Percentiles rank a stretch among this genome's conserved stretches.
Evolutionary conservation across 2,113 vertebrate genomes (phyloP).

Genomic region (Diadophis punctatus): DNA sequence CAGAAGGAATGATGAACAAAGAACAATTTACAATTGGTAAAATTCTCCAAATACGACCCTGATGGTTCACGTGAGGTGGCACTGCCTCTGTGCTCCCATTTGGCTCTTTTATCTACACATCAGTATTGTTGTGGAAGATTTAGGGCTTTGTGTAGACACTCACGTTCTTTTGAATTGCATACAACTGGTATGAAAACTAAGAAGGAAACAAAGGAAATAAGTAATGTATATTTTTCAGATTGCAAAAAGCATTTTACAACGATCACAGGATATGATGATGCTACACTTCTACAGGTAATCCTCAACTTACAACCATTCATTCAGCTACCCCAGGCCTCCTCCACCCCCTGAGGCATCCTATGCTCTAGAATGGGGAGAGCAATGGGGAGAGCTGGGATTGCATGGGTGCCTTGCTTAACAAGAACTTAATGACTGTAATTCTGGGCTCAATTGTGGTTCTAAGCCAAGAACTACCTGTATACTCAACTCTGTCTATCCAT

Average conservation of each 20-base stretch:
- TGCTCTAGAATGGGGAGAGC: neutral
- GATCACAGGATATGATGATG: neutral
- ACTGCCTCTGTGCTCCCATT: no score
- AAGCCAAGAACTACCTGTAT: neutral
- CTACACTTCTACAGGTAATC: neutral
- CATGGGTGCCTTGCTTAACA: neutral
- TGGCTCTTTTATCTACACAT: no score
- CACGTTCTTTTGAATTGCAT: neutral
- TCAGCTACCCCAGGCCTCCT: neutral
- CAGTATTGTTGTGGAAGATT: no score
- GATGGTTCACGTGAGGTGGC: no score
- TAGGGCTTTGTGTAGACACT: neutral
- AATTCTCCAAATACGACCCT: no score
- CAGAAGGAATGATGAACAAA: no score
- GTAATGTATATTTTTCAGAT: neutral
- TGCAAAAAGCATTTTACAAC: neutral
- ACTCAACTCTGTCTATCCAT: neutral
- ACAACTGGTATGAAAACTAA: neutral
- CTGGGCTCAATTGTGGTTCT: neutral
- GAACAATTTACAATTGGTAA: no score
- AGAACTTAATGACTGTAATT: neutral
- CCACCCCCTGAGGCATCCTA: neutral
- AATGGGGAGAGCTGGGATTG: neutral
- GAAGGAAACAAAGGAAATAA: neutral
- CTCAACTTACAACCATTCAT: neutral